Percentiles rank a stretch among this genome's conserved stretches.
phyloP scores from a whole-genome alignment of 2,797 vertebrate species.

The Anniella stebbinsi region DNA sequence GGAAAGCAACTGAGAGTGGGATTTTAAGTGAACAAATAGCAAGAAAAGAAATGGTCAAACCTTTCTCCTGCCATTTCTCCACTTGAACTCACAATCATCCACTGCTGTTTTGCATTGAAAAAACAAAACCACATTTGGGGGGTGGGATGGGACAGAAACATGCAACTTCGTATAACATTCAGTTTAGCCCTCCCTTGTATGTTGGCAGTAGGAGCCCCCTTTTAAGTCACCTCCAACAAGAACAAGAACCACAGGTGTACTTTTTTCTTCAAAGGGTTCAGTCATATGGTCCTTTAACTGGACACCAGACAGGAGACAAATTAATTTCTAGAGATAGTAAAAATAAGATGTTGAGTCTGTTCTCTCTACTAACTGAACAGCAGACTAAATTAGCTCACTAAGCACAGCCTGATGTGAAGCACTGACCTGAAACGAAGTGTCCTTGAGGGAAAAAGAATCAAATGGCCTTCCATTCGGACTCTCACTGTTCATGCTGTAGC shows the following conservation, averaged over 20 bases:
- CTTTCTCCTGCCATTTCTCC: background rate
- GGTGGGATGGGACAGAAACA: background rate
- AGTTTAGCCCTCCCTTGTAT: conserved; percentile 28
- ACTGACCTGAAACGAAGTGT: conserved; percentile 42
- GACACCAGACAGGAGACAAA: conserved; percentile 26
- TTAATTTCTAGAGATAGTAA: conserved; percentile 15
- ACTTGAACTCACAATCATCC: background rate
- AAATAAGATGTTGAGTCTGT: background rate
- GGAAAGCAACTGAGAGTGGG: background rate
- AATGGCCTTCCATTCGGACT: conserved; percentile 17
- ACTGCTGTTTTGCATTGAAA: background rate
- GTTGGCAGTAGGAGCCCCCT: conserved; percentile 40
- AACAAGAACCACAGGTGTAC: conserved; percentile 24
- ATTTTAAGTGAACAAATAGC: background rate
- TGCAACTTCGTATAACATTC: background rate
- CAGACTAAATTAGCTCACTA: conserved; percentile 52
- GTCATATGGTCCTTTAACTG: conserved; percentile 18
- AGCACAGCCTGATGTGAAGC: conserved; percentile 18
- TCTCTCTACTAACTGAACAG: conserved; percentile 41
- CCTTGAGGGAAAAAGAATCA: conserved; percentile 10
- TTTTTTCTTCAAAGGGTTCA: conserved; percentile 3
- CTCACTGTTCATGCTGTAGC: conserved; percentile 1
- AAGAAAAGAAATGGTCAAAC: background rate
- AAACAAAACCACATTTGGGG: background rate
- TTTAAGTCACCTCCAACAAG: conserved; percentile 26